Conservation (phyloP, 92 coral and sea anemone genomes). For the Palythoa grandiflora region DNA sequence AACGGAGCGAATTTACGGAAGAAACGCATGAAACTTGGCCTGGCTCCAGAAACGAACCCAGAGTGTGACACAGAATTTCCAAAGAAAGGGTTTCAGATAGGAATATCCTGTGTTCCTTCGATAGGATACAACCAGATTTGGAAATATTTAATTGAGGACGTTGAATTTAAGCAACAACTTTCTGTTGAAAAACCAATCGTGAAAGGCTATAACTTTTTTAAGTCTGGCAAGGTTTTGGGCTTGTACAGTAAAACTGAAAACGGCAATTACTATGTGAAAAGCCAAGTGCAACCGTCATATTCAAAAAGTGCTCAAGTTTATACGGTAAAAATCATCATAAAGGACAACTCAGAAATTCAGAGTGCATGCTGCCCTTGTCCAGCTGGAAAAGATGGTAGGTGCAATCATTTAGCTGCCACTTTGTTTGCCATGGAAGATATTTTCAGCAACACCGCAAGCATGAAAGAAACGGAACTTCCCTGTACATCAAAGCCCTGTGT, state of each 20-base stretch:
- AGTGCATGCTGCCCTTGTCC: conserved; percentile 68
- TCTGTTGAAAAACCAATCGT: conserved; percentile 66
- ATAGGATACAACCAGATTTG: conserved; percentile 61
- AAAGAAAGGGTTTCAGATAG: conserved; percentile 45
- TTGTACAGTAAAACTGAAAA: conserved; percentile 47
- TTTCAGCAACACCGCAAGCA: conserved; percentile 47
- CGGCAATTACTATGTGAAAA: conserved; percentile 49
- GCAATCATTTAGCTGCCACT: conserved; percentile 72
- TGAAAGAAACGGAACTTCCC: conserved; percentile 26
- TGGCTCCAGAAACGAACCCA: conserved; percentile 44
- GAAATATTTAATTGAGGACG: conserved; percentile 64
- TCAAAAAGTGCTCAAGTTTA: conserved; percentile 45
- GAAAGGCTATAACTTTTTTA: conserved; percentile 65
- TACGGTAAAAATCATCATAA: conserved; percentile 57
- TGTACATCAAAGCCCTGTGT: conserved; percentile 73
- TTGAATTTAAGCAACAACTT: conserved; percentile 57
- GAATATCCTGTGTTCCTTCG: conserved; percentile 43
- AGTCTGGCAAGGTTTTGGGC: conserved; percentile 66
- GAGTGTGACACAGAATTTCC: conserved; percentile 42
- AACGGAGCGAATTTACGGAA: conserved; percentile 59
- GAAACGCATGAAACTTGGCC: conserved; percentile 57
- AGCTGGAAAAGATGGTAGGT: conserved; percentile 71
- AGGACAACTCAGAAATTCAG: conserved; percentile 51
- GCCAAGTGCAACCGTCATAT: conserved; percentile 59
- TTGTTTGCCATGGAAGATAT: conserved; percentile 73